Conservation (phyloP, 2,797 vertebrate species). For the Phalloptychus januarius region DNA sequence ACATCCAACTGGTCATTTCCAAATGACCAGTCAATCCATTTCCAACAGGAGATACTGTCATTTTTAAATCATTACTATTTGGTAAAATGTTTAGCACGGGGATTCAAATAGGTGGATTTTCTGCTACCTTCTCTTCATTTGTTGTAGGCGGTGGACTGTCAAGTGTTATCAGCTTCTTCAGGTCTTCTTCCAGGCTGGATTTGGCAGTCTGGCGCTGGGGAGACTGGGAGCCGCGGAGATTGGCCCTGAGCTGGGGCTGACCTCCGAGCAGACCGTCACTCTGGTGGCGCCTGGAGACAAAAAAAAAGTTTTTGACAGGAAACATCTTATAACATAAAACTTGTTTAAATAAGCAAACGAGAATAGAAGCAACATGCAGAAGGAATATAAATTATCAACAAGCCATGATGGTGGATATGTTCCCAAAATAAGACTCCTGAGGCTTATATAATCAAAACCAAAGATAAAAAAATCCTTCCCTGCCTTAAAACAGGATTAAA, state of each 20-base stretch:
- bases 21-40: too few species aligned
- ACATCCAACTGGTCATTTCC: neutral
- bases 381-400: neutral
- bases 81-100: neutral
- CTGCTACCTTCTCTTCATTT: conserved; percentile 88
- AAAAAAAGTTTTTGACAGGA: neutral
- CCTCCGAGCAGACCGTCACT: conserved; percentile 90
- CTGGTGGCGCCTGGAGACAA: conserved; percentile 87
- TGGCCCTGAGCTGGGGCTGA: conserved; percentile 90
- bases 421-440: neutral
- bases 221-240: conserved; percentile 90
- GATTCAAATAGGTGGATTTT: neutral
- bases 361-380: neutral
- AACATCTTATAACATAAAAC: neutral
- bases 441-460: neutral
- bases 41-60: neutral
- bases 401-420: neutral
- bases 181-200: conserved; percentile 92
- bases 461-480: too few species aligned
- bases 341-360: neutral
- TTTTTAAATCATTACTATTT: neutral
- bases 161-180: conserved; percentile 94
- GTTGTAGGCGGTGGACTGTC: conserved; percentile 90
- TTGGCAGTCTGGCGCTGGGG: conserved; percentile 88
- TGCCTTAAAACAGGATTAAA: neutral